These are phyloP conservation scores for Charina bottae DNA, from an alignment of 2,113 vertebrate genomes.

Conservation along the genomic window DNA sequence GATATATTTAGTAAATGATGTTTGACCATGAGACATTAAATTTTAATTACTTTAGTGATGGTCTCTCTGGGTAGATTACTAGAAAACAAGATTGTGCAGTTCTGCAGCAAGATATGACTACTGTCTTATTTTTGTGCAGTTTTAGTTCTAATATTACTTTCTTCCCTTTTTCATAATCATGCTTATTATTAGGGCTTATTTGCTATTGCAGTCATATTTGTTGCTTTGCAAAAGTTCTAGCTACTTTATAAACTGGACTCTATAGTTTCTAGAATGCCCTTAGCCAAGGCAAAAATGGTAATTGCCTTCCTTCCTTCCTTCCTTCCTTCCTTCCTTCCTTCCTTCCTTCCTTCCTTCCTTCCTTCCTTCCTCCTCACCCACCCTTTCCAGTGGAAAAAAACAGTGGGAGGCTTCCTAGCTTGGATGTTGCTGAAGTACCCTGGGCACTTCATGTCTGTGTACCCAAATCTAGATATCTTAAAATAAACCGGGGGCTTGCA, in stretches of 20 bases:
- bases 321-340: neutral
- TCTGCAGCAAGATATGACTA: neutral
- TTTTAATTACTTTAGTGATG: conserved; percentile 4
- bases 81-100: neutral
- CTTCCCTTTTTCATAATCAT: neutral
- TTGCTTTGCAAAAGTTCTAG: neutral
- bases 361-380: no score
- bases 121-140: neutral
- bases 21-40: neutral
- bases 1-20: neutral
- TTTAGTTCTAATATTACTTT: neutral
- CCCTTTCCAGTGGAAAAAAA: neutral
- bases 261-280: neutral
- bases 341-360: no score
- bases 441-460: neutral
- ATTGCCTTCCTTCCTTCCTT: neutral
- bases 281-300: neutral
- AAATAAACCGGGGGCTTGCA: neutral
- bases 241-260: neutral
- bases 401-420: neutral
- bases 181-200: no score
- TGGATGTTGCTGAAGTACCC: neutral
- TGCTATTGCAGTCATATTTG: neutral
- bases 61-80: neutral
- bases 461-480: neutral